Evolutionary conservation across 2,888 invertebrate genomes (phyloP).

Genomic region (Patella depressa): DNA sequence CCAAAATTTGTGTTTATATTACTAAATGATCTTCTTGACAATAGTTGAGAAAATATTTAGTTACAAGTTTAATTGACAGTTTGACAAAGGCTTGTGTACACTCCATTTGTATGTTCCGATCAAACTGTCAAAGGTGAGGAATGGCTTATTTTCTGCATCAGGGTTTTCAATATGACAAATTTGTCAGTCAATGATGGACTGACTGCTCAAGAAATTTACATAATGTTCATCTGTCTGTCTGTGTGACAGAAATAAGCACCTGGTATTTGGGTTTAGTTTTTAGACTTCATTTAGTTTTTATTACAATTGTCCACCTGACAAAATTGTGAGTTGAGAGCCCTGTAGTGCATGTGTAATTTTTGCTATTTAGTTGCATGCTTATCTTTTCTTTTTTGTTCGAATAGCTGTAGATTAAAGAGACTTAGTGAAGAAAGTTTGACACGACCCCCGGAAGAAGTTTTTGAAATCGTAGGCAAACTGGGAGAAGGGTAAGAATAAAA

Average conservation of each 20-base stretch:
- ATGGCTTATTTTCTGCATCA: neutral
- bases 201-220: neutral
- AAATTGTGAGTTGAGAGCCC: neutral
- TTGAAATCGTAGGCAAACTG: constrained; percentile 97
- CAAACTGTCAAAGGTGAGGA: neutral
- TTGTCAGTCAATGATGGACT: neutral
- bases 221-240: neutral
- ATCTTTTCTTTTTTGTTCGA: constrained; percentile 23
- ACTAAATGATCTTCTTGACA: neutral
- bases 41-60: neutral
- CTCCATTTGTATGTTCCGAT: neutral
- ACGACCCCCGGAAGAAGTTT: constrained; percentile 97
- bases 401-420: constrained; percentile 50
- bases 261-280: constrained; percentile 4
- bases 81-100: neutral
- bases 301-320: too few relatives aligned
- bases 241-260: constrained; percentile 20
- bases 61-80: neutral
- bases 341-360: constrained; percentile 18
- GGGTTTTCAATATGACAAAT: neutral
- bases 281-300: neutral
- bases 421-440: constrained; percentile 96
- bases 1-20: too few relatives aligned
- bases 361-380: constrained; percentile 26
- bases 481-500: constrained; percentile 85